Conservation (phyloP, 2,113 vertebrate species). For the Megaptera novaeangliae region DNA sequence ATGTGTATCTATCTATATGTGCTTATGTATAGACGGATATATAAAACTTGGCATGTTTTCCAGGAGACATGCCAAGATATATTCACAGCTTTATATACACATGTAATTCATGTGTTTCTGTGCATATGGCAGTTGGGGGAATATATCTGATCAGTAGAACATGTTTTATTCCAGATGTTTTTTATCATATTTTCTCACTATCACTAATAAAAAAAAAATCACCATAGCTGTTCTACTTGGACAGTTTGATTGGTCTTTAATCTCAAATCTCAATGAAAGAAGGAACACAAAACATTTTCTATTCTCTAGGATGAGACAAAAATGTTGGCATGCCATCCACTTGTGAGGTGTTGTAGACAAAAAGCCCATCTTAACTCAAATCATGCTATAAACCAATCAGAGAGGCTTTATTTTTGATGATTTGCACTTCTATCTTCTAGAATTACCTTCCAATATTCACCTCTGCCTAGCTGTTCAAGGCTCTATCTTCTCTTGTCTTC, state of each 20-base stretch:
- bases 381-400: constrained; percentile 27
- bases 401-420: constrained; percentile 18
- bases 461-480: background rate
- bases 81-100: constrained; percentile 77
- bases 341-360: background rate
- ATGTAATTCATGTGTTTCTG: constrained; percentile 71
- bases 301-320: constrained; percentile 53
- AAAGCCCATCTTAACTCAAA: constrained; percentile 52
- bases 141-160: constrained; percentile 70
- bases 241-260: constrained; percentile 68
- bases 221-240: constrained; percentile 58
- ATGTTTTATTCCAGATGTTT: constrained; percentile 73
- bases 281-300: constrained; percentile 59
- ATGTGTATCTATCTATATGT: constrained; percentile 47
- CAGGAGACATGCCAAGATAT: constrained; percentile 72
- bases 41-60: constrained; percentile 72
- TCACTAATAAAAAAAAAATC: constrained; percentile 75
- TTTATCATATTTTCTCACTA: constrained; percentile 69
- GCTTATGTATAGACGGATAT: constrained; percentile 60
- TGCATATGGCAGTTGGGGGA: constrained; percentile 64
- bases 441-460: constrained; percentile 16
- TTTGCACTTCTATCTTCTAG: background rate
- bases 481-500: background rate
- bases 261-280: constrained; percentile 40
- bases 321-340: constrained; percentile 32